Conservation (phyloP, 2,888 invertebrate species). For the Acrobasis consociella region DNA sequence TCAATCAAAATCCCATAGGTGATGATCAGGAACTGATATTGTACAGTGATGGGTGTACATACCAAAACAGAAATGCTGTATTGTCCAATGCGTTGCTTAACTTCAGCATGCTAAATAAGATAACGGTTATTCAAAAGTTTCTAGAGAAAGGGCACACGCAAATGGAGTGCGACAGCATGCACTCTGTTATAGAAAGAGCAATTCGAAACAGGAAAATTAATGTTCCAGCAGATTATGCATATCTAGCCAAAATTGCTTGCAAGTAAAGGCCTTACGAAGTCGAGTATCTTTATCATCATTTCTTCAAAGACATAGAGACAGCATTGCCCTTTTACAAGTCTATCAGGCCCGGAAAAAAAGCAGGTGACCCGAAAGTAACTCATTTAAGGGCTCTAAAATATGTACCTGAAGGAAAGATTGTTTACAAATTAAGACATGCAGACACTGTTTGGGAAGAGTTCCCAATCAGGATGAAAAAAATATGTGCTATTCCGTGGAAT, state of each 20-base stretch:
- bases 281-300: slow-evolving; percentile 17
- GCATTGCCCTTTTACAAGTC: slow-evolving; percentile 18
- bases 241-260: slow-evolving; percentile 18
- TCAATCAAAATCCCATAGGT: slow-evolving; percentile 11
- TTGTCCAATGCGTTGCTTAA: slow-evolving; percentile 34
- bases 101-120: slow-evolving; percentile 31
- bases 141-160: slow-evolving; percentile 36
- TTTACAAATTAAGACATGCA: slow-evolving; percentile 15
- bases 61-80: slow-evolving; percentile 34
- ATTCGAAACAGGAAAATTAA: slow-evolving; percentile 20
- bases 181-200: slow-evolving; percentile 23
- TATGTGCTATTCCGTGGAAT: slow-evolving; percentile 6
- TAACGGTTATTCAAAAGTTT: slow-evolving; percentile 32
- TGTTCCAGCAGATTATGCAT: slow-evolving; percentile 23
- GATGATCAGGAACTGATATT: slow-evolving; percentile 22
- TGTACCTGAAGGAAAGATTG: slow-evolving; percentile 13
- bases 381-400: slow-evolving; percentile 20
- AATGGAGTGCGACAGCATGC: slow-evolving; percentile 35
- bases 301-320: slow-evolving; percentile 20
- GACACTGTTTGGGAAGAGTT: slow-evolving; percentile 8
- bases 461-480: slow-evolving; percentile 12
- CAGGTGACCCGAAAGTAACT: slow-evolving; percentile 18
- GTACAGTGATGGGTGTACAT: slow-evolving; percentile 32
- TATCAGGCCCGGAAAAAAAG: slow-evolving; percentile 13
- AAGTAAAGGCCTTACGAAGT: slow-evolving; percentile 19